These are phyloP conservation scores for Caenorhabditis sulstoni DNA, from an alignment of 2,888 invertebrate genomes.

Conservation along the genomic window DNA sequence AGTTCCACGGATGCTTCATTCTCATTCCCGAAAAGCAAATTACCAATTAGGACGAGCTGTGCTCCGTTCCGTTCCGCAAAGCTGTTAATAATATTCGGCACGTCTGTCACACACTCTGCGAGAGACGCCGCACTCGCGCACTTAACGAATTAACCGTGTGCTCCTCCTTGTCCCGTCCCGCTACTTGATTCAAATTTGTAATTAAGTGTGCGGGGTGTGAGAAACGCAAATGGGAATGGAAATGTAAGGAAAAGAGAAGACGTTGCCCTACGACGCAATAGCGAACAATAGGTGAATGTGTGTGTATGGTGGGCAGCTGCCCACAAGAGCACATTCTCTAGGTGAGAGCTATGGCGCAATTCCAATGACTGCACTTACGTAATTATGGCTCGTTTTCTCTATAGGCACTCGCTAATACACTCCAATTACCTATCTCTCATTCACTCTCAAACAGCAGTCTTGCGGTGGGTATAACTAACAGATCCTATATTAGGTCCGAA, in stretches of 20 bases:
- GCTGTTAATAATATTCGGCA: constrained; percentile 52
- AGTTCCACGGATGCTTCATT: background rate
- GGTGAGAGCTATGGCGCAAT: constrained; percentile 48
- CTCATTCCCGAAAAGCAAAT: constrained; percentile 12
- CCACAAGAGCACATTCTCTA: constrained; percentile 10
- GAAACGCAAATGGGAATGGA: background rate
- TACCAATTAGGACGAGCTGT: constrained; percentile 17
- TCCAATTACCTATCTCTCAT: constrained; percentile 45
- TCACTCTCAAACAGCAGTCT: constrained; percentile 34
- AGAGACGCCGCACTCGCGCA: constrained; percentile 34
- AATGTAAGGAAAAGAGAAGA: constrained; percentile 5
- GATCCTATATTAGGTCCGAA: constrained; percentile 47
- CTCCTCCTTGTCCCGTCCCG: constrained; percentile 6
- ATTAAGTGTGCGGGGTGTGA: constrained; percentile 32
- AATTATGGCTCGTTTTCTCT: constrained; percentile 41
- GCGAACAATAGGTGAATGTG: constrained; percentile 54
- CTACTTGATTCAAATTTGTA: constrained; percentile 61
- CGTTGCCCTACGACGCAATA: constrained; percentile 4
- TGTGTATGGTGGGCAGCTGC: constrained; percentile 45
- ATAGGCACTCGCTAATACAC: constrained; percentile 47
- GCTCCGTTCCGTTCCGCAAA: constrained; percentile 31
- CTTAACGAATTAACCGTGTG: constrained; percentile 57
- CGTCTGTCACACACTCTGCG: constrained; percentile 48
- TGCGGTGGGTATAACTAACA: constrained; percentile 24
- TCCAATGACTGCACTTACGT: constrained; percentile 38